Conservation (phyloP, 2,113 vertebrate genomes). For the Zootoca vivipara region DNA sequence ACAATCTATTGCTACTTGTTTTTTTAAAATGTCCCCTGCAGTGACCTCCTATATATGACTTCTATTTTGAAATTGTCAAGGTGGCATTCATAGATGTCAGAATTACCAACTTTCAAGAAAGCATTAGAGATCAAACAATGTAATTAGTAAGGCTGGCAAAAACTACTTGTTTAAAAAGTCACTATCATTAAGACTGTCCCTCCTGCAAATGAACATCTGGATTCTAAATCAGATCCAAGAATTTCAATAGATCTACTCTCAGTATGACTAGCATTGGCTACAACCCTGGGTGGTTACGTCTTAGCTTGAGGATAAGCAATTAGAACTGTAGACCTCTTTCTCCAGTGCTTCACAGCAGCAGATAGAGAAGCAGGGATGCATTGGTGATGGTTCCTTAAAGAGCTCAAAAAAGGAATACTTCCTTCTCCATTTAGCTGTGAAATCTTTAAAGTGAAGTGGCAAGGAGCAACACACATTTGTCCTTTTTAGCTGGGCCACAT, state of each 20-base stretch:
- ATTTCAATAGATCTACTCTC: no score
- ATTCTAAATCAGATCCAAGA: neutral
- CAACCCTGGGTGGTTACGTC: neutral
- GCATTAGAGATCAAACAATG: constrained; percentile 21
- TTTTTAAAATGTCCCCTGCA: constrained; percentile 33
- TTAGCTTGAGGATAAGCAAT: neutral
- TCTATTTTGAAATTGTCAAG: constrained; percentile 29
- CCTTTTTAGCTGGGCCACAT: no score
- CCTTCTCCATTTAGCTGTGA: no score
- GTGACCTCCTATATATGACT: constrained; percentile 50
- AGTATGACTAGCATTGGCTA: no score
- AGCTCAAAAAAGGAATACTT: no score
- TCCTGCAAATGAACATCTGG: constrained; percentile 9
- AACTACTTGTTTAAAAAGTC: no score
- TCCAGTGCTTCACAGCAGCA: neutral
- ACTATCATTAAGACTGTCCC: no score
- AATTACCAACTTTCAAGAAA: no score
- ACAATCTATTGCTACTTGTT: constrained; percentile 47
- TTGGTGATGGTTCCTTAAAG: no score
- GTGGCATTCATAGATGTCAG: neutral
- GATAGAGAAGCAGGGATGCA: no score
- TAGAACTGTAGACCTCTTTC: neutral
- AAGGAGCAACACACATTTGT: no score
- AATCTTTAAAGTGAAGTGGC: no score
- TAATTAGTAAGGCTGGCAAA: constrained; percentile 30